Evolutionary conservation across 2,888 invertebrate genomes (phyloP).

Genomic region (Platycnemis pennipes): DNA sequence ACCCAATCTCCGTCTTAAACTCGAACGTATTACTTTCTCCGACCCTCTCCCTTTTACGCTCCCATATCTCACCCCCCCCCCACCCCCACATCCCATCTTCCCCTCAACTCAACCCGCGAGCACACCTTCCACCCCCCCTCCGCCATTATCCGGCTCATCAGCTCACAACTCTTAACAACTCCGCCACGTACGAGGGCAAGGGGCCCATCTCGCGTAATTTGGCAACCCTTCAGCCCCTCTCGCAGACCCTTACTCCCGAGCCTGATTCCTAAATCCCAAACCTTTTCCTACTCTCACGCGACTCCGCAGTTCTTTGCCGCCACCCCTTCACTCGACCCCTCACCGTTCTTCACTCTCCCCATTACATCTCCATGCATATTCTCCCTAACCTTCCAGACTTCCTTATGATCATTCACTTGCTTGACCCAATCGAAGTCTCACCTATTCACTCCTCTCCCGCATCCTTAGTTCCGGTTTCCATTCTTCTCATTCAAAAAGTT

Average conservation of each 20-base stretch:
- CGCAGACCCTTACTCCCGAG: not conserved
- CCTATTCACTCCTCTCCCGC: too few species aligned
- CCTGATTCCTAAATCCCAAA: not conserved
- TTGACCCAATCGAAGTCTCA: too few species aligned
- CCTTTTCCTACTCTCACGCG: too few species aligned
- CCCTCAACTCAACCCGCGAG: not conserved
- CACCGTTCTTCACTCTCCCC: too few species aligned
- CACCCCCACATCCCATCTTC: not conserved
- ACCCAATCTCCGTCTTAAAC: conserved; percentile 39
- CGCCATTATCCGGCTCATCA: conserved; percentile 20
- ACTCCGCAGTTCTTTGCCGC: too few species aligned
- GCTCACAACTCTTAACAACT: conserved; percentile 24
- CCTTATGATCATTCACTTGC: too few species aligned
- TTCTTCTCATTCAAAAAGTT: too few species aligned
- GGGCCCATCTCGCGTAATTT: conserved; percentile 22
- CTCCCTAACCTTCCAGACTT: too few species aligned
- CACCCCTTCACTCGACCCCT: too few species aligned
- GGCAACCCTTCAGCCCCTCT: not conserved
- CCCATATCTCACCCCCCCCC: not conserved
- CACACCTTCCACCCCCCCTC: not conserved
- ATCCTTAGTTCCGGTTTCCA: too few species aligned
- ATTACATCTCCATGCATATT: too few species aligned
- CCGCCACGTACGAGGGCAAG: conserved; percentile 26
- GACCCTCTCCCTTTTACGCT: not conserved
- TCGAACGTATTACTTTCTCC: conserved; percentile 26